Percentiles rank a stretch among this genome's conserved stretches.
Conservation (phyloP, 2,797 vertebrate genomes). For the Peromyscus melanophrys region DNA sequence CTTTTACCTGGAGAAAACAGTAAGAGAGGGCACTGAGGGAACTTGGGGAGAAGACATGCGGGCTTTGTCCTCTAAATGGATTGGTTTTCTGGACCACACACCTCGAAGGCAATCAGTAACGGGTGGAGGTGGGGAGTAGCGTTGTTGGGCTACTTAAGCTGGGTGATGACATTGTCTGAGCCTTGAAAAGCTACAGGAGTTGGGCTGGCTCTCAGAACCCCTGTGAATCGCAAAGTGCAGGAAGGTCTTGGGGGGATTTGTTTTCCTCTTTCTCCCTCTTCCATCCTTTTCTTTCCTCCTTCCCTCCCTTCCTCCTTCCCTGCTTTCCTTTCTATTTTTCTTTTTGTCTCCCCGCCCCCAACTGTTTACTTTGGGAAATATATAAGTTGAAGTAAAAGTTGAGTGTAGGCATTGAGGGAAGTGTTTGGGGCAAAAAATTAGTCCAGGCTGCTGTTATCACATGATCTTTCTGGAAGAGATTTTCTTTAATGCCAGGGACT, state of each 20-base stretch:
- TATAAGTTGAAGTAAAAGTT: slow-evolving; percentile 84
- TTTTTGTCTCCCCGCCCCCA: background rate
- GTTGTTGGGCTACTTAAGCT: slow-evolving; percentile 77
- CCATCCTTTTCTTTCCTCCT: background rate
- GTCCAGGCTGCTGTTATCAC: slow-evolving; percentile 32
- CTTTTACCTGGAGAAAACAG: slow-evolving; percentile 78
- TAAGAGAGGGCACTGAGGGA: slow-evolving; percentile 64
- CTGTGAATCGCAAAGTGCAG: slow-evolving; percentile 68
- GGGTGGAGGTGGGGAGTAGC: background rate
- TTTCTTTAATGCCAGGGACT: background rate
- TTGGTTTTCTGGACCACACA: slow-evolving; percentile 84
- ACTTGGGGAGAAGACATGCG: slow-evolving; percentile 74
- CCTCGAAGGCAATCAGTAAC: slow-evolving; percentile 67
- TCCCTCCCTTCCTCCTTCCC: rapidly evolving
- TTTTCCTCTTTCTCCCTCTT: background rate
- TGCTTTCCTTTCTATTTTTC: background rate
- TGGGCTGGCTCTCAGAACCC: slow-evolving; percentile 79
- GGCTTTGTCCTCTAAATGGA: slow-evolving; percentile 80
- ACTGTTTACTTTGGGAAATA: slow-evolving; percentile 88
- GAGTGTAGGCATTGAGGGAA: slow-evolving; percentile 87
- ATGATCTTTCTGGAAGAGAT: slow-evolving; percentile 65
- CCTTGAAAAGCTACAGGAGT: slow-evolving; percentile 73
- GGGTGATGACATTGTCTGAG: slow-evolving; percentile 26
- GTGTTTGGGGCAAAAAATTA: slow-evolving; percentile 83
- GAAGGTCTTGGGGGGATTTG: slow-evolving; percentile 66